A percentile compares a stretch with the other conserved stretches of the same genome.
phyloP scores from a whole-genome alignment of 35 echinoderm and acorn worm species.

The Heliocidaris erythrogramma region DNA sequence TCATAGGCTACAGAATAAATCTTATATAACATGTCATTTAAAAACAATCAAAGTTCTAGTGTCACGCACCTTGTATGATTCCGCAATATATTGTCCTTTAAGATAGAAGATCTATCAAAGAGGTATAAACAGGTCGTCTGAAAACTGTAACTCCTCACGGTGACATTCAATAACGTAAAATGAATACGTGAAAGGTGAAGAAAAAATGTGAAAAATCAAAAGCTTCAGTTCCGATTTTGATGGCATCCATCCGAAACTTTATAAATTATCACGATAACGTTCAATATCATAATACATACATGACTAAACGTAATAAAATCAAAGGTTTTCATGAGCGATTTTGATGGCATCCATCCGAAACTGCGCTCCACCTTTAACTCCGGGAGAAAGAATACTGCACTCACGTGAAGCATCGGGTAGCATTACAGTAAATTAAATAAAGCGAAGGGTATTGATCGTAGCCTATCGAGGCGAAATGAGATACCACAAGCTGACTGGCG shows the following conservation, averaged over 20 bases:
- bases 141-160: neutral
- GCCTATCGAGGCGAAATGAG: constrained; percentile 7
- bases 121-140: neutral
- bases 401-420: neutral
- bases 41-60: no score
- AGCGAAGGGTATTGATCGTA: constrained; percentile 9
- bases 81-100: neutral
- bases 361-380: neutral
- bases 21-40: no score
- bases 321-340: neutral
- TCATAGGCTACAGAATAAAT: no score
- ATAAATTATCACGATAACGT: neutral
- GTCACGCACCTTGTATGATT: neutral
- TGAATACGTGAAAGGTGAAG: no score
- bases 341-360: neutral
- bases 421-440: constrained; percentile 14
- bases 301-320: neutral
- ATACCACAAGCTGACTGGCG: constrained; percentile 2
- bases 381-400: neutral
- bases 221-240: no score
- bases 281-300: neutral
- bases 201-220: no score
- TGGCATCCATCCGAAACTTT: neutral
- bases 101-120: neutral
- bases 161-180: no score